Evolutionary conservation across 2,888 invertebrate genomes (phyloP), one percentile per base, ranked within the genome.

Genomic region (Yponomeuta evonymella): DNA sequence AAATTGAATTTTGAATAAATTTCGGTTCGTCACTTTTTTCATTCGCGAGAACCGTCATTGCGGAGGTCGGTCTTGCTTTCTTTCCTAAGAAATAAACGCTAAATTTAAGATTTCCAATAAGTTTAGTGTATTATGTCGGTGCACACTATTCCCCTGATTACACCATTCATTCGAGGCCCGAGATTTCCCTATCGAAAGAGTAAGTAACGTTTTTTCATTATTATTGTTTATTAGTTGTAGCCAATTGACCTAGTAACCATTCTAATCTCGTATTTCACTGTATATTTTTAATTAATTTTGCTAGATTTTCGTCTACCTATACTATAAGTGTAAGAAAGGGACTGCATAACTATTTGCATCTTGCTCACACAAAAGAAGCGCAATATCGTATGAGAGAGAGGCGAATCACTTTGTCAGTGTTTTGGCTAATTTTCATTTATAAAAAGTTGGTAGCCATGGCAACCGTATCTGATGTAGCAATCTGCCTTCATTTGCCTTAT

Each of bases 121-220:
- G 36, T 36, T 58, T 3, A 62, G 63, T 79, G 81, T 85, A 89
- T 85, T 84, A 92, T 92, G 90, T 90, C 90, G 81, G 89, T 91
- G 82, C 90, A 91, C 80, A 91, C 90, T 69, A 90, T 90, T 74
- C 91, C 91, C 73, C 79, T 91, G 80, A 86, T 91, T 74, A 90
- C 90, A 73, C 90, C 91, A 74, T 92, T 90, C 76, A 90, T 92
- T 78, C 83, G 90, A 84, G 92, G 92, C 75, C 91, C 92, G 78
- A 89, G 91, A 79, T 92, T 90, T 80, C 92, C 90, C 73, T 90
- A 90, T 74, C 87, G 92, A 86, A 91, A 92, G 76, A 90, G 92
- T 92, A 80, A 92, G 92, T 91, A 62, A 64, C 67, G 48, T 72
- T 74, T 77, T 73, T 51, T 73, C 70, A 72, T 70, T 48, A 66